Evolutionary conservation across 2,888 invertebrate genomes (phyloP), one percentile per base, ranked within the genome.

Genomic region (Carpatolechia fugitivella): DNA sequence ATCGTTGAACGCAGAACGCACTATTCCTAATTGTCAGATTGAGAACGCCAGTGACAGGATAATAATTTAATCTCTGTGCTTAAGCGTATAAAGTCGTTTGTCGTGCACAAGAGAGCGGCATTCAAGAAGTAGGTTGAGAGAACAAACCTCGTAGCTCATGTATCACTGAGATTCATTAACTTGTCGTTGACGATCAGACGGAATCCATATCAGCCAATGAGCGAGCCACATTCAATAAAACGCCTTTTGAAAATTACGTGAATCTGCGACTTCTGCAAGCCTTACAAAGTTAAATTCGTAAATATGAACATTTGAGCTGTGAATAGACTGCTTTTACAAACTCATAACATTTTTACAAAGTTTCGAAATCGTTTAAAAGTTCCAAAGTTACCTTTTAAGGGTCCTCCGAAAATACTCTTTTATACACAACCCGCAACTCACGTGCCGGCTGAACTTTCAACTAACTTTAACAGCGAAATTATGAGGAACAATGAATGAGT

Each of bases 101-200:
- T 80, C 69, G 77, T 68, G 68, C 76, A 75, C 69, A 66, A 66
- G 63, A 66, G 66, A 57, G 63, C 81, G 82, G 72, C 85, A 86
- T 86, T 86, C 80, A 81, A 80, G 77, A 88, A 85, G 87, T 88
- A 87, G 88, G 89, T 87, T 88, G 87, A 87, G 83, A 85, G 84
- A 85, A 86, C 84, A 81, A 84, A 82, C 79, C 79, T 80, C 80
- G 74, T 80, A 84, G 77, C 80, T 79, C 82, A 86, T 82, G 83
- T 81, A 86, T 86, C 82, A 87, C 81, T 80, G 79, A 85, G 83
- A 80, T 82, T 83, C 82, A 86, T 85, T 85, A 84, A 79, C 11
- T 41, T 11, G 18, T 41, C 16, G 18, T 10, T 11, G 40, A 41
- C 16, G 40, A 41, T 41, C 18, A 11, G 40, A 20, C 40, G 18